Evolutionary conservation across 2,797 vertebrate genomes (phyloP).

Genomic region (Propithecus deckenii): DNA sequence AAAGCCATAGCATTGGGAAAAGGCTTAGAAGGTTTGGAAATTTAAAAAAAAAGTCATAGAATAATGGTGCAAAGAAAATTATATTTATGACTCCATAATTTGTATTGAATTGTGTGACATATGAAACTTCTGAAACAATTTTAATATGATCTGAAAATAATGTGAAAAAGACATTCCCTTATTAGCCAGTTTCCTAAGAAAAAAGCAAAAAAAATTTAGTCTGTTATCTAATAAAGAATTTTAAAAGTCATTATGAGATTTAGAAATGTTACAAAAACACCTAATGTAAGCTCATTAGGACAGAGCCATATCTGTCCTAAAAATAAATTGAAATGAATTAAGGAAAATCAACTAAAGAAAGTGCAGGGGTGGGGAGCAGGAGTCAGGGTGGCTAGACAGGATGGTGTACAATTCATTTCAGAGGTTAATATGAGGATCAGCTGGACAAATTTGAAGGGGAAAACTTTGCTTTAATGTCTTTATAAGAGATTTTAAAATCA

Average conservation of each 20-base stretch:
- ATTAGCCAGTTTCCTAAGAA: not conserved
- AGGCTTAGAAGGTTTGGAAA: not conserved
- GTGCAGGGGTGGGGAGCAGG: rapidly evolving
- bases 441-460: not conserved
- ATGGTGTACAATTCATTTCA: not conserved
- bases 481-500: not conserved
- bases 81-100: not conserved
- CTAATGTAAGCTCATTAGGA: not conserved
- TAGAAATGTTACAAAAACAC: not conserved
- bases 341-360: not conserved
- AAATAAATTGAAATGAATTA: not conserved
- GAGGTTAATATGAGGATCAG: not conserved
- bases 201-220: not conserved
- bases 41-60: not conserved
- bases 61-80: not conserved
- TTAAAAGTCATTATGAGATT: not conserved
- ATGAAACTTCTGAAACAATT: not conserved
- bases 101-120: not conserved
- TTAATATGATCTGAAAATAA: not conserved
- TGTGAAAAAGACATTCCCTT: not conserved
- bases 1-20: not conserved
- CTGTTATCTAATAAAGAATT: not conserved
- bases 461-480: not conserved
- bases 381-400: not conserved
- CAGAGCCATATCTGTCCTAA: not conserved